Base-by-base conservation (phyloP, 2,888 invertebrate species). In the Auanema sp. region DNA sequence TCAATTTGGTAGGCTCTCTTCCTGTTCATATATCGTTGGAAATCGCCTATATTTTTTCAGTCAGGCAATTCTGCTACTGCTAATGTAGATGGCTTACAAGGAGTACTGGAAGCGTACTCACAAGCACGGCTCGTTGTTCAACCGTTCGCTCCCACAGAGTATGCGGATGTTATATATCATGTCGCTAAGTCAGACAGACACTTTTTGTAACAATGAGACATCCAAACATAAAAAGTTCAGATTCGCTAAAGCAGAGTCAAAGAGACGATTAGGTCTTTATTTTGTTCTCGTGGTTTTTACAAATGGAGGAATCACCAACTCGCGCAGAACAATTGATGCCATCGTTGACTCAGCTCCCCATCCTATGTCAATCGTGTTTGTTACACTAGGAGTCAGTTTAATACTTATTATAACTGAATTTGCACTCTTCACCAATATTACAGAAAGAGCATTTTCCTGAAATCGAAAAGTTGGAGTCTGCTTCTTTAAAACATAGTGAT, bases 101-200 rank as follows among this genome's bases (percentile, higher is more conserved):
- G 88, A 24, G 84, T 88, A 1, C 67, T 88, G 51, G 84, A 85
- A n/a, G 85, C 87, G 2, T 88, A 87, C 79, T 84, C 86, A 42
- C 81, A 80, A 52, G 86, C 87, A 56, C 83, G 88, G 23, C 80
- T 85, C 62, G 84, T 85, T 62, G 86, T 88, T 1, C 69, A 71
- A 73, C 84, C 88, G 16, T 88, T 86, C 75, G 88, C 88, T 1
- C 89, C 89, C 4, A 89, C 89, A 6, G 88, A 88, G 77, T 88
- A 88, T 79, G 85, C 88, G n/a, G 88, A 88, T 5, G 85, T 87
- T 41, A 87, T 89, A 56, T 87, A 87, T 71, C 87, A 88, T 79
- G 84, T 86, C 18, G 83, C 85, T 33, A 85, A 81, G 85, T 86
- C 72, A 73, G 78, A 1, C 18, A 47, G 1, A 18, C 40, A 2